A percentile compares a stretch with the other conserved stretches of the same genome.
Evolutionary conservation across 2,113 vertebrate species (phyloP).

Genomic region (Manacus vitellinus): DNA sequence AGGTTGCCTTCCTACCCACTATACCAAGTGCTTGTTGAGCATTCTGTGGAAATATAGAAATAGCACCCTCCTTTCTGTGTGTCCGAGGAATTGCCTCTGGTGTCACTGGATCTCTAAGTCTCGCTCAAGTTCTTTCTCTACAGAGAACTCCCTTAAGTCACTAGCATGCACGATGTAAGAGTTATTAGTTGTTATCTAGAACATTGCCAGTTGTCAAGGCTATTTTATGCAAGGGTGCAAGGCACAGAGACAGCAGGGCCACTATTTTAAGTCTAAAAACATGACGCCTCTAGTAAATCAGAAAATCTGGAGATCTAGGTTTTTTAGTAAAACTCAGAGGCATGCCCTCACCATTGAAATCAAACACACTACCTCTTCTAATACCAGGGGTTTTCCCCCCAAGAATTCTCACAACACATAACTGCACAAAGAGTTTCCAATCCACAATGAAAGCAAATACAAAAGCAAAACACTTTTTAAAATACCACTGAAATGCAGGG

Average conservation of each 20-base stretch:
- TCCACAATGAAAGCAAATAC: neutral
- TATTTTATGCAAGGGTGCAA: neutral
- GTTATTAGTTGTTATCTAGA: neutral
- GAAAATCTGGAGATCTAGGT: neutral
- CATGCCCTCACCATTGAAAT: neutral
- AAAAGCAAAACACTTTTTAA: neutral
- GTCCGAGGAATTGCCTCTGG: neutral
- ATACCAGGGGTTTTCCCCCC: fast-evolving
- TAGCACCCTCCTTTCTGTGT: neutral
- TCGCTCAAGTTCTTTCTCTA: neutral
- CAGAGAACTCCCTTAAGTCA: neutral
- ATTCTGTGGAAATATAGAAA: neutral
- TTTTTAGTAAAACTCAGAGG: neutral
- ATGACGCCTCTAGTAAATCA: neutral
- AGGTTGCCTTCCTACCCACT: neutral
- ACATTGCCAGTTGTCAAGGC: neutral
- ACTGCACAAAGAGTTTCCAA: neutral
- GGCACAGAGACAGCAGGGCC: neutral
- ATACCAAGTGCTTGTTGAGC: neutral
- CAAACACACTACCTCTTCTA: neutral
- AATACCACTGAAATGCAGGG: neutral
- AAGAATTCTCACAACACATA: neutral
- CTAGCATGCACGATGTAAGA: neutral
- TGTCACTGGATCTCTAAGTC: neutral
- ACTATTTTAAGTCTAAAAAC: neutral